A percentile compares a stretch with the other conserved stretches of the same genome.
These are phyloP conservation scores for Synergus gifuensis DNA, from an alignment of 2,888 invertebrate species.

Conservation along the genomic window DNA sequence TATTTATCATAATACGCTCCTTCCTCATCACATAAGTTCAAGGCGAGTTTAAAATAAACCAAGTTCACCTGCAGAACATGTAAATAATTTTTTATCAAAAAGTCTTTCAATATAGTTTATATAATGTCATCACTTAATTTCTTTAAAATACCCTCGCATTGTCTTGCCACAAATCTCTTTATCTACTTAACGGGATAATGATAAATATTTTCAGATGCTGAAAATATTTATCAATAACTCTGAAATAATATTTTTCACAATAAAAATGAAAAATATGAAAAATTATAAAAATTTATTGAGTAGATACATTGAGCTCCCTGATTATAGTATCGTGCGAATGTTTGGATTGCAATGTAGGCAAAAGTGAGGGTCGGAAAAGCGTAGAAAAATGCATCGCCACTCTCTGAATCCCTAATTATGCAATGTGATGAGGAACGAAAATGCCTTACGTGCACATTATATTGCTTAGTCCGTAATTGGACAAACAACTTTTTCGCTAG, in stretches of 20 bases:
- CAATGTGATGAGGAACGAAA: conserved; percentile 16
- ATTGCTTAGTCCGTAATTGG: conserved; percentile 14
- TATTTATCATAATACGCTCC: conserved; percentile 6
- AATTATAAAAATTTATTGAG: background rate
- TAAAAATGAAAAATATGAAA: background rate
- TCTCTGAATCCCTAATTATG: conserved; percentile 34
- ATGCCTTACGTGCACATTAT: background rate
- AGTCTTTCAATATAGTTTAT: background rate
- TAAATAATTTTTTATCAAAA: background rate
- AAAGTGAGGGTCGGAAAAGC: conserved; percentile 16
- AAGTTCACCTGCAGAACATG: background rate
- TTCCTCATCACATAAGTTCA: conserved; percentile 2
- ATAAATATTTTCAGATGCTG: background rate
- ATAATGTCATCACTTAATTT: background rate
- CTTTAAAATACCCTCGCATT: background rate
- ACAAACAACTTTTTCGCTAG: conserved; percentile 20
- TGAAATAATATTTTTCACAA: background rate
- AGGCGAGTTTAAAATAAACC: conserved; percentile 14
- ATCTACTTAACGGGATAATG: background rate
- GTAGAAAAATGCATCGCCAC: conserved; percentile 20
- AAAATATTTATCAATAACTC: background rate
- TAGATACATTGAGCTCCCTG: background rate
- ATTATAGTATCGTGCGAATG: background rate
- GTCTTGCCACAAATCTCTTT: background rate
- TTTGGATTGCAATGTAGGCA: background rate